Base-by-base conservation (phyloP, 2,113 vertebrate genomes). In the Bostrychus sinensis region DNA sequence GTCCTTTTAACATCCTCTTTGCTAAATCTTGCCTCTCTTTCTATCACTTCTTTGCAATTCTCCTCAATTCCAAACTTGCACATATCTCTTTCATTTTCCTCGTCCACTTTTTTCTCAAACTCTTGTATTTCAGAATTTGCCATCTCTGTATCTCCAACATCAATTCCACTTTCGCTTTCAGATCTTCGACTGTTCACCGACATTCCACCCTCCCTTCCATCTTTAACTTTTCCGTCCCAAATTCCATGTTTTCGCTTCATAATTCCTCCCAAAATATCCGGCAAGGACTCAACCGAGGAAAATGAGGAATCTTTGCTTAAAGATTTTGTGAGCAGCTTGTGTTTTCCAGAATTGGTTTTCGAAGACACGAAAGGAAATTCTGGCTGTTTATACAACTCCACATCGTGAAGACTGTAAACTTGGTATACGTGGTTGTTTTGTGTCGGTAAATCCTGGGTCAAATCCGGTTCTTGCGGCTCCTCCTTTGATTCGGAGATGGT, bases 91-190 rank as follows among this genome's bases (percentile, higher is more conserved):
- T 17, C 48, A 16, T 62, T 83, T 54, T 88, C 54, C 7, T 68
- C 58, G 5, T 55, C 43, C 0, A 12, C 39, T 51, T 46, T 17
- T 6, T 68, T 84, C 53, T 90, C 54, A n/a, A 51, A 30, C 3
- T 51, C 71, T 5, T 71, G 75, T 36, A 80, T 83, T 77, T 95
- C 93, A 26, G 94, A 95, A 86, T 90, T 95, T 1, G 43, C 41
- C 9, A 82, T 92, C 85, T 95, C 95, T 2, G 84, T 89, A 43
- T 97, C 95, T 37, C 94, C 96, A 5, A 71, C 81, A 3, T 96
- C 96, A 8, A 97, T 98, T 23, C 95, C 95, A 61, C 95, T 98
- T 83, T 99, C 95, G 28, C 95, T 94, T 75, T 95, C 94, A 1
- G 95, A 96, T 70, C 90, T 91, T 22, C 91, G 91, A 71, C 85